These are phyloP conservation scores for Agonopterix subpropinquella DNA, from an alignment of 2,888 invertebrate species.

Conservation along the genomic window DNA sequence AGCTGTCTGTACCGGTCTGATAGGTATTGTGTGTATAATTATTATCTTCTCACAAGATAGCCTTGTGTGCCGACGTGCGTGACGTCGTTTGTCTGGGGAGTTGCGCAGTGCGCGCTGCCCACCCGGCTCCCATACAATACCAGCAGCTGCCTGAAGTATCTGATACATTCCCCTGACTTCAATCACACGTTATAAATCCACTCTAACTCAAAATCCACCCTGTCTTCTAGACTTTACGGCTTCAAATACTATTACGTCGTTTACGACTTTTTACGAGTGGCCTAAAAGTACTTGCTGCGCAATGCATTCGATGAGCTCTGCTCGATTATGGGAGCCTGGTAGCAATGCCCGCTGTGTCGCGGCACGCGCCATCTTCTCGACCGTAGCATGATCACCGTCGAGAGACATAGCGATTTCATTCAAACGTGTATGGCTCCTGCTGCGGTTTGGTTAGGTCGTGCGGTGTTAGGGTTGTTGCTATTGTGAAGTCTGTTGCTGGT, in stretches of 20 bases:
- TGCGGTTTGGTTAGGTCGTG: too few relatives aligned
- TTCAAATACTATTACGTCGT: conserved; percentile 4
- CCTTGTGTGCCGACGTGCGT: conserved; percentile 37
- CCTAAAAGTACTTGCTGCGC: conserved; percentile 6
- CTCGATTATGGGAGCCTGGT: conserved; percentile 44
- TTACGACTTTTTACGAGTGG: conserved; percentile 6
- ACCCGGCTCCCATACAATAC: conserved; percentile 54
- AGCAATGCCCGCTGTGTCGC: conserved; percentile 59
- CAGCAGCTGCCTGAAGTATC: conserved; percentile 21
- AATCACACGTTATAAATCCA: conserved; percentile 13
- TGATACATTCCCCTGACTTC: conserved; percentile 37
- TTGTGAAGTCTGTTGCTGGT: too few relatives aligned
- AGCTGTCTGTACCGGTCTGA: conserved; percentile 8
- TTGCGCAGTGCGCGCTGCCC: conserved; percentile 73
- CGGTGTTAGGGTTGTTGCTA: too few relatives aligned
- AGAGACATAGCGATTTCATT: not conserved
- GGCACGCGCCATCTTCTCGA: conserved; percentile 65
- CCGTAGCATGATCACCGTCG: conserved; percentile 4
- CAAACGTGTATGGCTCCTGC: too few relatives aligned
- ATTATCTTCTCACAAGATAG: conserved; percentile 19
- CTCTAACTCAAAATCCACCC: conserved; percentile 11
- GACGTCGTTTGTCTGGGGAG: conserved; percentile 68
- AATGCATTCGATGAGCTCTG: conserved; percentile 12
- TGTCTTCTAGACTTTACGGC: conserved; percentile 18
- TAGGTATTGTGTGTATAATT: conserved; percentile 16